Evolutionary conservation across 2,113 vertebrate species (phyloP).

Genomic region (Melanostigma gelatinosum): DNA sequence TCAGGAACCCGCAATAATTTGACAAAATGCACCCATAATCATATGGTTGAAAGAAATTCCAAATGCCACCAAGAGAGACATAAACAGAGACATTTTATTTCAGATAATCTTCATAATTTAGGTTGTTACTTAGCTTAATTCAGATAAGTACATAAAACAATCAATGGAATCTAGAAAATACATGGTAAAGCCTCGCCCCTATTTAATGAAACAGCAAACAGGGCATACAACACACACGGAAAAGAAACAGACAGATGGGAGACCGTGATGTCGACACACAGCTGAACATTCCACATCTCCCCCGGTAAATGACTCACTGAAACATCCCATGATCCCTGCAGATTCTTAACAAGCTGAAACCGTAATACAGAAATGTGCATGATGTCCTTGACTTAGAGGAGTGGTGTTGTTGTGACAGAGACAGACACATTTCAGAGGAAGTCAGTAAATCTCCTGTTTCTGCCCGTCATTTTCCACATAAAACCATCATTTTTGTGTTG

Average conservation of each 20-base stretch:
- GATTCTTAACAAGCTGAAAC: slow-evolving; percentile 16
- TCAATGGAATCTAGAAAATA: slow-evolving; percentile 35
- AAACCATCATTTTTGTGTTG: neutral
- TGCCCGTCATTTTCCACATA: neutral
- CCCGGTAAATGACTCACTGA: slow-evolving; percentile 6
- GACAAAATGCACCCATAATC: slow-evolving; percentile 8
- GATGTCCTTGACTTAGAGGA: neutral
- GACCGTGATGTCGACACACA: slow-evolving; percentile 35
- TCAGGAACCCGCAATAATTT: neutral
- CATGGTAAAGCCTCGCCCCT: neutral
- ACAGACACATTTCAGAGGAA: neutral
- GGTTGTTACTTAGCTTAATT: neutral
- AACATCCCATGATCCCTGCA: slow-evolving; percentile 9
- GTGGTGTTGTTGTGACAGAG: neutral
- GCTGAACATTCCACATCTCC: slow-evolving; percentile 58
- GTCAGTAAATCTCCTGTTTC: neutral
- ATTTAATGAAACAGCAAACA: slow-evolving; percentile 11
- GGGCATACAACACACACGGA: slow-evolving; percentile 18
- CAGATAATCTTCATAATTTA: neutral
- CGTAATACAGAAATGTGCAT: neutral
- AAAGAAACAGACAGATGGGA: slow-evolving; percentile 26
- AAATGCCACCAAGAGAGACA: neutral
- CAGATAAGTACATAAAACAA: neutral
- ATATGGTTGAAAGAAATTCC: neutral
- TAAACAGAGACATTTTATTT: neutral